phyloP scores from a whole-genome alignment of 1,140 invertebrate genomes.

The Pachyrhynchus sulphureomaculatus region DNA sequence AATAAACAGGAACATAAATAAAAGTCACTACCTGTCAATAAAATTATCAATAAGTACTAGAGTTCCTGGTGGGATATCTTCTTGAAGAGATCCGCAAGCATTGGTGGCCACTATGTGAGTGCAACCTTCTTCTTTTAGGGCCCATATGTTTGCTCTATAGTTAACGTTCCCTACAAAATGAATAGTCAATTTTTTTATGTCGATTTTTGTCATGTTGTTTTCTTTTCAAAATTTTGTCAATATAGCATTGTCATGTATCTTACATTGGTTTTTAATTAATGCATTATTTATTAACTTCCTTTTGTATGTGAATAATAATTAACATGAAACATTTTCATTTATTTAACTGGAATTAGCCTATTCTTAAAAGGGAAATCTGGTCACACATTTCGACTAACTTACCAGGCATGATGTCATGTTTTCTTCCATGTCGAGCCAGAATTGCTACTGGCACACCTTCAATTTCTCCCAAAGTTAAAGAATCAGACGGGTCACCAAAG shows the following conservation, averaged over 20 bases:
- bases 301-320: no score
- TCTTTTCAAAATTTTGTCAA: neutral
- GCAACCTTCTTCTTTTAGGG: constrained; percentile 82
- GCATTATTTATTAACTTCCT: no score
- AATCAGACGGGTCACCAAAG: constrained; percentile 85
- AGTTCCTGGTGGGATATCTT: constrained; percentile 85
- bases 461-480: constrained; percentile 76
- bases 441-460: constrained; percentile 77
- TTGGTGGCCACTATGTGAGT: constrained; percentile 91
- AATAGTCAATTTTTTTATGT: neutral
- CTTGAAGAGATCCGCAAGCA: constrained; percentile 88
- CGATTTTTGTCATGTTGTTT: neutral
- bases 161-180: constrained; percentile 67
- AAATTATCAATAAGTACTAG: constrained; percentile 91
- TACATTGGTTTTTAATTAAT: no score
- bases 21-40: constrained; percentile 79
- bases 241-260: neutral
- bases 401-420: constrained; percentile 76
- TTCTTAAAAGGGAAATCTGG: no score
- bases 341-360: no score
- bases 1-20: no score
- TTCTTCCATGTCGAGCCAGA: constrained; percentile 85
- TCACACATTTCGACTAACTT: no score
- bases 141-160: constrained; percentile 96
- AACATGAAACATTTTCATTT: no score